Evolutionary conservation across 2,797 vertebrate species (phyloP).

Genomic region (Dicrostonyx torquatus): DNA sequence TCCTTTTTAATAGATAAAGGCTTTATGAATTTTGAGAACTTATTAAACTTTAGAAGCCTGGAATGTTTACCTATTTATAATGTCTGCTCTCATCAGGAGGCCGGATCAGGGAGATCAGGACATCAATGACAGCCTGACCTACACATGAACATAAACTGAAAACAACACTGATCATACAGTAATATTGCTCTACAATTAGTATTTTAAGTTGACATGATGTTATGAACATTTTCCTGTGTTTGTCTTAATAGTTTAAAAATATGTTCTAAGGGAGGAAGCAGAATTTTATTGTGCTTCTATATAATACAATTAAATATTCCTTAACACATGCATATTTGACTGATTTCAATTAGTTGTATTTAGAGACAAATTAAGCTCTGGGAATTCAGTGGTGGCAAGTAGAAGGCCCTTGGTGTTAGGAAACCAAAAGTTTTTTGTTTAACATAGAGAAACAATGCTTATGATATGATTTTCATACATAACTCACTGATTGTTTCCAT

Average conservation of each 20-base stretch:
- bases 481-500: not conserved
- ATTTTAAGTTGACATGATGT: not conserved
- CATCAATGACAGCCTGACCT: not conserved
- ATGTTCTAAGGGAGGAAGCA: not conserved
- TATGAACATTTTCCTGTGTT: not conserved
- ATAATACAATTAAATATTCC: not conserved
- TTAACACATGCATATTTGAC: not conserved
- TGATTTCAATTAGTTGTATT: not conserved
- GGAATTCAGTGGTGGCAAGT: not conserved
- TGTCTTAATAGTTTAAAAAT: slow-evolving; percentile 17
- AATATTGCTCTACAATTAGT: not conserved
- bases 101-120: not conserved
- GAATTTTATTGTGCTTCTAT: not conserved
- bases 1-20: not conserved
- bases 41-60: not conserved
- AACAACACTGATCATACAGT: not conserved
- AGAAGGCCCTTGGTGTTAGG: not conserved
- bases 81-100: not conserved
- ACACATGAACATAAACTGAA: no score
- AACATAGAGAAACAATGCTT: not conserved
- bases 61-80: no score
- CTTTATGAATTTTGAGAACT: not conserved
- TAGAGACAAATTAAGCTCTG: not conserved
- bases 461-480: not conserved
- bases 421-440: not conserved